Percentiles rank a stretch among this genome's conserved stretches.
Conservation (phyloP, 1,140 invertebrate species). For the Amphibalanus amphitrite region DNA sequence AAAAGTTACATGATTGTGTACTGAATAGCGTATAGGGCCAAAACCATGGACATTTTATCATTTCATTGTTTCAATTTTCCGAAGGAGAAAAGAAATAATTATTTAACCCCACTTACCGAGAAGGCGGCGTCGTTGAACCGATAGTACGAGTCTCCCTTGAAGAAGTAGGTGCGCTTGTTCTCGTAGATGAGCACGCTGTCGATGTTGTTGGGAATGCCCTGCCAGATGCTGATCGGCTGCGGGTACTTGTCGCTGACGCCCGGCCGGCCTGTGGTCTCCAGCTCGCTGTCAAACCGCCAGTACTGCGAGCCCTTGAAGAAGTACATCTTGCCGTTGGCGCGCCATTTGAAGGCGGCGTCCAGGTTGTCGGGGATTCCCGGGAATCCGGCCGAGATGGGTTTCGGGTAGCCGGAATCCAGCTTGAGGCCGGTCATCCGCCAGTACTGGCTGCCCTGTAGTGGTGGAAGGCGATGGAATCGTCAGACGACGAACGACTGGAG, state of each 20-base stretch:
- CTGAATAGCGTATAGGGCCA: no score
- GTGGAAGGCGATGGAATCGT: no score
- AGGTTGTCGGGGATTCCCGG: no score
- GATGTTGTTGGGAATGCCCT: constrained; percentile 66
- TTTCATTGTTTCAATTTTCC: no score
- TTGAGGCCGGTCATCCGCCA: constrained; percentile 74
- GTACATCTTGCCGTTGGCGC: constrained; percentile 83
- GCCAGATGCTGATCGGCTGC: constrained; percentile 75
- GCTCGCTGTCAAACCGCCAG: constrained; percentile 45
- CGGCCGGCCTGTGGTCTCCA: constrained; percentile 53
- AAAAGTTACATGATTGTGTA: no score
- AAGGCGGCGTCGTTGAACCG: no score
- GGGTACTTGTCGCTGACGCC: constrained; percentile 77
- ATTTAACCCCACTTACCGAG: no score
- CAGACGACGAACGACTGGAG: no score
- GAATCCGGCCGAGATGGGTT: constrained; percentile 74
- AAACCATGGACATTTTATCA: no score
- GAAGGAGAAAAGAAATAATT: no score
- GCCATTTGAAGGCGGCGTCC: constrained; percentile 83
- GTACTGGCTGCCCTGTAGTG: constrained; percentile 55
- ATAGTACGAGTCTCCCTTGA: no score
- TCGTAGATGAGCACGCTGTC: constrained; percentile 80
- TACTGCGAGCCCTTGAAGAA: constrained; percentile 43
- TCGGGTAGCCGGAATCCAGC: constrained; percentile 73
- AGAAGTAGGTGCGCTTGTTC: constrained; percentile 93